These are phyloP conservation scores for Brachionus koreanus DNA, from an alignment of 1,140 invertebrate species.

Conservation along the genomic window DNA sequence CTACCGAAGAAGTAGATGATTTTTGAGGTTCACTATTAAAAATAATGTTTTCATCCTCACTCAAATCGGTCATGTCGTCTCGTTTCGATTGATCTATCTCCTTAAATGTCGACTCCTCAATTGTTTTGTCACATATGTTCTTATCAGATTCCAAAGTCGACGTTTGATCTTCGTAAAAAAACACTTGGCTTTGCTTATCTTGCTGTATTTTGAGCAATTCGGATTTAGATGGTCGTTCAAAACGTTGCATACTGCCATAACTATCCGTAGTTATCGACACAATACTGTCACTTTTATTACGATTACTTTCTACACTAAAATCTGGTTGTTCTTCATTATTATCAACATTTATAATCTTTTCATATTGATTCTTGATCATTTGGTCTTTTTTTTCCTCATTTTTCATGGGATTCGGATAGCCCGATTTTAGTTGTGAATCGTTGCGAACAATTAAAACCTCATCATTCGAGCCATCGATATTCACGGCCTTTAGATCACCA, in stretches of 20 bases:
- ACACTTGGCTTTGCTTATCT: background rate
- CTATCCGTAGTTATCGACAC: slow-evolving; percentile 12
- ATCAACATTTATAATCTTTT: background rate
- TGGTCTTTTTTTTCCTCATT: background rate
- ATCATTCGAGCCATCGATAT: background rate
- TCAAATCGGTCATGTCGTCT: slow-evolving; percentile 26
- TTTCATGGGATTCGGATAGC: background rate
- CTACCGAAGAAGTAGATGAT: background rate
- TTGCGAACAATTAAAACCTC: background rate
- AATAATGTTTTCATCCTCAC: slow-evolving; percentile 9
- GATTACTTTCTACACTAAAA: background rate
- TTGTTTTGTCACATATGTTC: slow-evolving; percentile 9
- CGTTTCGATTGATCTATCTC: background rate
- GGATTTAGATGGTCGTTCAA: slow-evolving; percentile 7
- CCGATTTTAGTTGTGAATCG: background rate
- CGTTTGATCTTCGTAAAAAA: background rate
- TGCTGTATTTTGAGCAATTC: background rate
- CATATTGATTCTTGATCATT: slow-evolving; percentile 2
- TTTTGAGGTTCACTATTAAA: background rate
- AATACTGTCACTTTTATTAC: slow-evolving; percentile 28
- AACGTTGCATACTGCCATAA: slow-evolving; percentile 22
- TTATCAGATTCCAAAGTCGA: slow-evolving; percentile 15
- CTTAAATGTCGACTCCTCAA: background rate
- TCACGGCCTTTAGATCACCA: background rate
- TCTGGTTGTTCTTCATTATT: background rate